Evolutionary conservation across 1,140 invertebrate species (phyloP), one percentile per base, ranked within the genome.

Genomic region (Euura saliciscinereae): DNA sequence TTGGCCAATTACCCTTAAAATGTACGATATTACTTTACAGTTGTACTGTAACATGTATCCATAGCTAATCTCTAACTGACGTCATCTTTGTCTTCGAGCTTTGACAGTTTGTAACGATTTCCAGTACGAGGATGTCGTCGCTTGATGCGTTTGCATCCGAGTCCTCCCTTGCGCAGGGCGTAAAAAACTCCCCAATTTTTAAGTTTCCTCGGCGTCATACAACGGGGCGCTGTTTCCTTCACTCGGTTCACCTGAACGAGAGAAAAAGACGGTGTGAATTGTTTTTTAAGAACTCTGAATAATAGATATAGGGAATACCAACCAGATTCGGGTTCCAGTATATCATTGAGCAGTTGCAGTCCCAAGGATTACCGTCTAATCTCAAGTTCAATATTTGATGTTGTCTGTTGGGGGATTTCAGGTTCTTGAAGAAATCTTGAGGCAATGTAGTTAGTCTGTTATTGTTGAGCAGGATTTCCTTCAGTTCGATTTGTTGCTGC

Each of bases 281-380:
- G 65, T 44, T 66, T 73, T 64, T 51, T 2, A 6, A 44, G 13
- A n/a, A 59, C 0, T 8, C 6, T 3, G 6, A 59, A 59, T 11
- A 59, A 59, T 8, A 11, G 13, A 59, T 11, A 59, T 59, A 4
- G 51, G 51, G 11, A 3, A 67, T 46, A 75, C 74, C 74, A 78
- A 84, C 84, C 76, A 86, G 76, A 72, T 81, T 78, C 64, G 90
- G 88, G 78, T 91, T 89, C 92, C 92, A 93, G 59, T 87, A 87
- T 68, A 77, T 81, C 91, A 93, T 92, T 2, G 87, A 83, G 78
- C 93, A 94, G 51, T 88, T 89, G 77, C 93, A 94, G 73, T 93
- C 88, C 92, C 92, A 93, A 7, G 91, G 92, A 86, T 94, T 94
- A 6, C 88, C 86, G 76, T 91, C 90, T 65, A 92, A 78, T 69